Evolutionary conservation across 2,797 vertebrate genomes (phyloP), one percentile per base, ranked within the genome.

Genomic region (Lepus oiostolus): DNA sequence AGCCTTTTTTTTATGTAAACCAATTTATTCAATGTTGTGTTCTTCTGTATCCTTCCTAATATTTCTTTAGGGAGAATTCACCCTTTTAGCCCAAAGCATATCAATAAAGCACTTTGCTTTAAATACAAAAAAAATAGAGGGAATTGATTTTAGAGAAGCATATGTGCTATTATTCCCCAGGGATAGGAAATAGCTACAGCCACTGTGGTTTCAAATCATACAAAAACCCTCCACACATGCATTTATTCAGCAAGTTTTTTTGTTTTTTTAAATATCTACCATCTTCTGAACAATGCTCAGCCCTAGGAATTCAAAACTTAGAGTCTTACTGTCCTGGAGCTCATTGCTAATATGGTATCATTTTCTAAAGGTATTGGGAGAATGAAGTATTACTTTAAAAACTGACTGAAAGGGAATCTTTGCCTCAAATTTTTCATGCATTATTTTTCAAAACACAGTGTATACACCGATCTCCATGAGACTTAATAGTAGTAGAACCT

Each of bases 61-160:
- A 62, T 60, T 11, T 8, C 60, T 82, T 42, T 76, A 62, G 62
- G n/a, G 4, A 17, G 11, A 76, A 76, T 17, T 75, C 19, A 79
- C 11, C 14, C n/a, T 80, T 85, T 91, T 32, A 91, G 19, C 10
- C 4, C 12, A 54, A 88, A 82, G 7, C 0, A 38, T 80, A 72
- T 17, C 21, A 82, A 52, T 3, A 60, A 94, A 94, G 68, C 13
- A 77, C 7, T 88, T 88, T 89, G 13, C 26, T 83, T 86, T 74
- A 72, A 68, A 72, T 77, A 24, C 50, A 80, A 38, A 35, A 28
- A 16, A 58, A 58, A 58, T 21, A 11, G 7, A 14, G 50, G 2
- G 8, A 7, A 32, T 24, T 86, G 14, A 42, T 35, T 91, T 81
- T 74, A 52, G 35, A 87, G 84, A 75, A 38, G 74, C 26, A 7